Evolutionary conservation across 2,113 vertebrate genomes (phyloP).

Genomic region (Zapornia atra): DNA sequence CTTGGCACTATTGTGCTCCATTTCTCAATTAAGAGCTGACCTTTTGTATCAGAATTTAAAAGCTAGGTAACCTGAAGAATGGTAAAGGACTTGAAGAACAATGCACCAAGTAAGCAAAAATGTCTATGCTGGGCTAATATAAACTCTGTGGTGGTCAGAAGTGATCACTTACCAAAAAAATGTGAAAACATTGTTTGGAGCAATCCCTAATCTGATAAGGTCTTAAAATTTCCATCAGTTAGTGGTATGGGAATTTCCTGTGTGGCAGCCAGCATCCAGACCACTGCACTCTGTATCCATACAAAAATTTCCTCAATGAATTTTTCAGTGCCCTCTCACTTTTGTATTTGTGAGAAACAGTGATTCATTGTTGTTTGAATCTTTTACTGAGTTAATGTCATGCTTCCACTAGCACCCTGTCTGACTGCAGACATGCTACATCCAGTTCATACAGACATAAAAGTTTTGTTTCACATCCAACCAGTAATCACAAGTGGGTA

Average conservation of each 20-base stretch:
- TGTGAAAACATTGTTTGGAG: neutral
- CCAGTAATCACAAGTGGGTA: neutral
- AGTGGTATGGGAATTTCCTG: neutral
- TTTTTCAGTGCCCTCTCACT: slow-evolving; percentile 14
- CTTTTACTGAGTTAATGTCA: neutral
- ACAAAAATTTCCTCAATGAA: neutral
- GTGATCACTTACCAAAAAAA: neutral
- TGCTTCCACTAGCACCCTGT: neutral
- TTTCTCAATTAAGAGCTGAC: neutral
- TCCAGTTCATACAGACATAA: neutral
- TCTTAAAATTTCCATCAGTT: neutral
- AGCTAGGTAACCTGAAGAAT: neutral
- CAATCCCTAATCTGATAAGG: neutral
- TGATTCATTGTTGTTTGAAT: neutral
- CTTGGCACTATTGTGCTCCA: neutral
- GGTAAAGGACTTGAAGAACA: neutral
- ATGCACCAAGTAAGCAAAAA: neutral
- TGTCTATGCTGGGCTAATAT: neutral
- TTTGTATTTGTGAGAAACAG: neutral
- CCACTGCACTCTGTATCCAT: neutral
- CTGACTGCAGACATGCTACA: neutral
- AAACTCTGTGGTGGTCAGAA: neutral
- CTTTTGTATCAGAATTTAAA: neutral
- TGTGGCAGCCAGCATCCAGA: neutral
- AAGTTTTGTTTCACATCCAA: neutral